Conservation (phyloP, 1,140 invertebrate genomes). For the Cryptotermes secundus region DNA sequence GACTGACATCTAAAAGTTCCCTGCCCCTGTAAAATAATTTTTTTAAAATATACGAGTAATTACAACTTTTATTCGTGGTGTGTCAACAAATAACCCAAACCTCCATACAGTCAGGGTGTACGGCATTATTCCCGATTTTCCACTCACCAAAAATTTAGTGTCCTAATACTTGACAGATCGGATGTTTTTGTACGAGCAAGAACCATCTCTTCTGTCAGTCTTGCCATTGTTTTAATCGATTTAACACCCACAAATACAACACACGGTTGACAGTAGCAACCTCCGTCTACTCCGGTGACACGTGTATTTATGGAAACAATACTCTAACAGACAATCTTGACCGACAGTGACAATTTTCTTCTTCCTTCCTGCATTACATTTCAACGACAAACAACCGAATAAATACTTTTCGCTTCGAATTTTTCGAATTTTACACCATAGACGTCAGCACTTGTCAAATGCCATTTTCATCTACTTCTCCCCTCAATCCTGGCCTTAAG, state of each 20-base stretch:
- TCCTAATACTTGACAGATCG: conserved; percentile 77
- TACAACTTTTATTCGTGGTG: conserved; percentile 62
- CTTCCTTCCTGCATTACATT: background rate
- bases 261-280: background rate
- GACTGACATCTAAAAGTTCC: conserved; percentile 74
- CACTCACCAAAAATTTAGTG: conserved; percentile 87
- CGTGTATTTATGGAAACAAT: background rate
- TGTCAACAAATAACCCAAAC: no score
- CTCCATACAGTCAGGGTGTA: no score
- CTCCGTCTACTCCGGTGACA: no score
- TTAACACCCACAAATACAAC: background rate
- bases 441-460: background rate
- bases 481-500: no score
- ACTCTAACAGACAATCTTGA: background rate
- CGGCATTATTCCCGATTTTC: background rate
- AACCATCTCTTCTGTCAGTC: conserved; percentile 88
- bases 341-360: background rate
- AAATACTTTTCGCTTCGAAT: background rate
- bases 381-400: background rate
- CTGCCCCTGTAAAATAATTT: conserved; percentile 63
- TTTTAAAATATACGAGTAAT: conserved; percentile 75
- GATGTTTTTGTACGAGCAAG: conserved; percentile 84
- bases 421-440: background rate
- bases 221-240: conserved; percentile 66
- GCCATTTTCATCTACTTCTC: background rate